Conservation (phyloP, 2,797 vertebrate species). For the Heteromormyrus szaboi region DNA sequence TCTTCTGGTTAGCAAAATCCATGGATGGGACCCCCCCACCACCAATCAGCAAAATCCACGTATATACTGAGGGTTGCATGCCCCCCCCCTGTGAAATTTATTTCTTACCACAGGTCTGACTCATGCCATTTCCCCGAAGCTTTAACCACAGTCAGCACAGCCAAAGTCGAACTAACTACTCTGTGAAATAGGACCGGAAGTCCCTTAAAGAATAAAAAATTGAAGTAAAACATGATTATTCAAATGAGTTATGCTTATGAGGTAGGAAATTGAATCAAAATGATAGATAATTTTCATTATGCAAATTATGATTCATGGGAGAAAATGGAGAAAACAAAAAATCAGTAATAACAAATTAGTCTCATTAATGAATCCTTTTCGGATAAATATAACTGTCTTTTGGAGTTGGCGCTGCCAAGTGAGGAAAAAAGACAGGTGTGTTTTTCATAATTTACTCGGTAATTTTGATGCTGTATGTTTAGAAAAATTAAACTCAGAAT, state of each 20-base stretch:
- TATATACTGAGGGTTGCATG: neutral
- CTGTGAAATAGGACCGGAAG: neutral
- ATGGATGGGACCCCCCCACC: neutral
- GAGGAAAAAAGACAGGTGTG: neutral
- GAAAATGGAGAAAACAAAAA: constrained; percentile 14
- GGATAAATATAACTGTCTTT: neutral
- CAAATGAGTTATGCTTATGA: neutral
- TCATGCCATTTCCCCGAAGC: neutral
- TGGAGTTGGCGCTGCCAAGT: neutral
- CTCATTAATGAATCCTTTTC: constrained; percentile 9
- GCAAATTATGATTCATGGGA: neutral
- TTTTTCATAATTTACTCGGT: neutral
- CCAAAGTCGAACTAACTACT: neutral
- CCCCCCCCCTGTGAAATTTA: neutral
- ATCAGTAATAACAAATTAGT: constrained; percentile 1
- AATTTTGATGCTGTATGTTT: neutral
- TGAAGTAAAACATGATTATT: neutral
- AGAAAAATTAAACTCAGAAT: neutral
- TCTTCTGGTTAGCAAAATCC: neutral
- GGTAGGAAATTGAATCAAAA: constrained; percentile 7
- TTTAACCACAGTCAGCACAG: neutral
- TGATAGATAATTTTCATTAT: constrained; percentile 6
- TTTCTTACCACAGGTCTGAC: neutral
- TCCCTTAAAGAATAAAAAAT: neutral
- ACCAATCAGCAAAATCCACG: neutral